Conservation (phyloP, 1,140 invertebrate species). For the Physella acuta region DNA sequence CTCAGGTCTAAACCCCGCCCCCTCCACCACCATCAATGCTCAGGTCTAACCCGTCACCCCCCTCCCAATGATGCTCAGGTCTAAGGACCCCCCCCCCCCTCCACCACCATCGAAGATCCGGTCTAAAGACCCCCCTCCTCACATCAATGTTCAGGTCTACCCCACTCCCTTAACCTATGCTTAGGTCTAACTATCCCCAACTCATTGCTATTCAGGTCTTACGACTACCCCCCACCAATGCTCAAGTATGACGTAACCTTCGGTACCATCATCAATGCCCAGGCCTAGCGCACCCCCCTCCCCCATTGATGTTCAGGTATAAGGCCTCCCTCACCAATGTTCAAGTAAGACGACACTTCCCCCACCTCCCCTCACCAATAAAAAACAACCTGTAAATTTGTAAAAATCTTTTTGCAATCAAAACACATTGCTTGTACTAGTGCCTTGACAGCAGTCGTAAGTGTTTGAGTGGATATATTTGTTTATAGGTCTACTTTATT, state of each 20-base stretch:
- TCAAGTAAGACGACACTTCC: not conserved
- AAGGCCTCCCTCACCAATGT: not conserved
- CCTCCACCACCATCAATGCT: too few relatives aligned
- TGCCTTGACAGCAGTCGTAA: too few relatives aligned
- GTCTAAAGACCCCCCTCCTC: not conserved
- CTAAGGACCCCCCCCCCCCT: not conserved
- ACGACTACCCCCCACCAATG: not conserved
- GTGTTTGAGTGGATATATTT: too few relatives aligned
- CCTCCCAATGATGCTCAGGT: too few relatives aligned
- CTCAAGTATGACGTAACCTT: not conserved
- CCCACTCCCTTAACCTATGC: not conserved
- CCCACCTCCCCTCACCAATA: not conserved
- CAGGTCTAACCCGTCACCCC: too few relatives aligned
- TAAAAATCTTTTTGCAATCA: too few relatives aligned
- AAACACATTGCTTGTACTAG: too few relatives aligned
- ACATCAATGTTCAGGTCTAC: not conserved
- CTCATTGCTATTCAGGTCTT: not conserved
- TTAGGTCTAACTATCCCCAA: not conserved
- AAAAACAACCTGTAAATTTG: not conserved
- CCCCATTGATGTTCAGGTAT: not conserved
- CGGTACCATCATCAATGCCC: not conserved
- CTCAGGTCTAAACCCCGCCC: too few relatives aligned
- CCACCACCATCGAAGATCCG: not conserved
- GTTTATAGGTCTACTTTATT: too few relatives aligned
- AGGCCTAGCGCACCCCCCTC: not conserved